Base-by-base conservation (phyloP, 2,888 invertebrate genomes). In the Micropterix aruncella region DNA sequence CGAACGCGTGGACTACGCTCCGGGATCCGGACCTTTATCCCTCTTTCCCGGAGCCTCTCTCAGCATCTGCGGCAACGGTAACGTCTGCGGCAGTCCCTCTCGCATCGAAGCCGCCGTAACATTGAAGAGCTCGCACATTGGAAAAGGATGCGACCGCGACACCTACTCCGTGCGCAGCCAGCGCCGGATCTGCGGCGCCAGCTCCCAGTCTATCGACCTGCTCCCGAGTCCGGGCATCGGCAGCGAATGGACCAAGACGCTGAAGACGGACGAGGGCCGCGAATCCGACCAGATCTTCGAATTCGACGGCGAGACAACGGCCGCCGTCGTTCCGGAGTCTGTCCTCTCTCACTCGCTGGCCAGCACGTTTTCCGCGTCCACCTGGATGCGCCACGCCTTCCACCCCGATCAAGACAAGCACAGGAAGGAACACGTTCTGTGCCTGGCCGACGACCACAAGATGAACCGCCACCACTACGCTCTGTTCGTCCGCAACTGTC, bases 401-500 rank as follows among this genome's bases (percentile, higher is more conserved):
- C 77, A 83, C 38, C 75, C 80, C 0, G 79, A 81, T 53, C 77
- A 79, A 52, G 91, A 93, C 63, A 89, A 91, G 55, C 92, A 91
- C 59, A 73, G 82, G 52, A 99, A 99, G 68, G 97, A 99, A 60
- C 96, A 97, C 58, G 84, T 99, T 55, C 69, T 99, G 40, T 99
- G 99, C 63, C 88, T 90, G 56, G 93, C 96, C 18, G 99, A 99
- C 65, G 94, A 96, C 60, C 94, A 95, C 61, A 93, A 92, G 70
- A 95, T 96, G 94, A 97, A 96, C 71, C 84, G 99, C 2, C 97
- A 99, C 67, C 99, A 99, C 70, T 96, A 95, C 72, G 92, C 96
- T 1, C 69, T 96, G 53, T 97, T 96, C 71, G 85, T 99, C 2
- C 83, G 97, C 53, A 97, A 97, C 71, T 97, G 97, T 62, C 86